Base-by-base conservation (phyloP, 2,888 invertebrate genomes). In the Hyles lineata region DNA sequence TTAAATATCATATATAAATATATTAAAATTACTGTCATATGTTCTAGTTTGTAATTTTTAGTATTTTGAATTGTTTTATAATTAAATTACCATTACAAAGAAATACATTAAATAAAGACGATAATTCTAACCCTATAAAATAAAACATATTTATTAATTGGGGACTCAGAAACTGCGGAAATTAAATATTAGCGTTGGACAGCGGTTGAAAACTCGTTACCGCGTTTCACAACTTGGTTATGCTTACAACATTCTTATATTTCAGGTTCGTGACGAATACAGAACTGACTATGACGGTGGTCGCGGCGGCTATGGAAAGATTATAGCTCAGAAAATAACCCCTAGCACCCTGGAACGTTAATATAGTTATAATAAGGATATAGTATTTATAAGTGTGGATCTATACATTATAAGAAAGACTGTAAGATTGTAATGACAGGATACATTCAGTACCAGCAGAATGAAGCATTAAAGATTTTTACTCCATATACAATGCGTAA, bases 261-360 rank as follows among this genome's bases (percentile, higher is more conserved):
- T 90, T 59, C 88, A 98, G 98, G 98, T 99, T 5, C 96, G 99
- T 83, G 99, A 99, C 88, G 99, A 99, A 94, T 99, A 99, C 88
- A 96, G 99, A 87, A 98, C 98, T 77, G 99, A 99, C 88, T 99
- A 97, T 92, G 99, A 99, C 90, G 96, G 97, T 55, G 99, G 99
- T 0, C 95, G 99, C 89, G 99, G 99, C 70, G 99, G 99, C 23
- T 99, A 99, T 92, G 99, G 99, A 50, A 99, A 99, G 94, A 97
- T 99, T 76, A 96, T 98, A 79, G 97, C 97, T 77, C 98, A 98
- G 87, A 98, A 98, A 93, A 96, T 97, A 72, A 95, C 92, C 5
- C 95, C 96, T 2, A 95, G 96, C 77, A 96, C 96, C 15, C 83
- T 92, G 85, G 95, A 96, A 82, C 95, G 92, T 79, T 93, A 88